Base-by-base conservation (phyloP, 2,888 invertebrate genomes). In the Napeogenes inachia region DNA sequence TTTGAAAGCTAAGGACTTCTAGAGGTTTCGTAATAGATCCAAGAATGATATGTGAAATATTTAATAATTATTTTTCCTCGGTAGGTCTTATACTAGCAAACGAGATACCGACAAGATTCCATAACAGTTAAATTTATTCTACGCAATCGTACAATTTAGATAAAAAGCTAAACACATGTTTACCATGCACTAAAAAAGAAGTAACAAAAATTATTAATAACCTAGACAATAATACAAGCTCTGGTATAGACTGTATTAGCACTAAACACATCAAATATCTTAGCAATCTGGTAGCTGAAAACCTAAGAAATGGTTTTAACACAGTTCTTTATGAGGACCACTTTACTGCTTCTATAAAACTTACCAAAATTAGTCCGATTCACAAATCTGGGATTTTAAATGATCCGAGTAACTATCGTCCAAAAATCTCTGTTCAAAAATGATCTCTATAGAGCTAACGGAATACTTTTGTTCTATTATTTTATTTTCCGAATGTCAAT, bases 251-350 rank as follows among this genome's bases (percentile, higher is more conserved):
- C 13, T 32, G 58, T 5, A 57, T 64, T 33, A 61, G 45, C 12
- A 64, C 64, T 13, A 64, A 61, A 57, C 42, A 21, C 2, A 50
- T 64, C 0, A 61, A 64, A 53, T 64, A 53, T 21, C 84, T 95
- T 4, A 59, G 61, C 50, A 13, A 10, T 54, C 10, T 57, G 4
- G 54, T 64, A 30, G 2, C 47, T 6, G 4, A 32, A n/a, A 46
- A 54, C 8, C 45, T 64, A 4, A 59, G 59, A 3, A 46, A 45
- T 4, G 56, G 61, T n/a, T 33, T 64, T 3, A 65, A 62, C 46
- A 57, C 66, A 64, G 60, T 56, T 54, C 45, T 68, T 4, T n/a
- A 21, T 21, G 3, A 56, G 32, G 64, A 46, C 13, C 5, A 54
- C 5, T 66, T 63, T 21, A 63, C 63, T 4, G 54, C 60, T 6